Conservation (phyloP, 2,888 invertebrate species). For the Philhelius pedissequus region DNA sequence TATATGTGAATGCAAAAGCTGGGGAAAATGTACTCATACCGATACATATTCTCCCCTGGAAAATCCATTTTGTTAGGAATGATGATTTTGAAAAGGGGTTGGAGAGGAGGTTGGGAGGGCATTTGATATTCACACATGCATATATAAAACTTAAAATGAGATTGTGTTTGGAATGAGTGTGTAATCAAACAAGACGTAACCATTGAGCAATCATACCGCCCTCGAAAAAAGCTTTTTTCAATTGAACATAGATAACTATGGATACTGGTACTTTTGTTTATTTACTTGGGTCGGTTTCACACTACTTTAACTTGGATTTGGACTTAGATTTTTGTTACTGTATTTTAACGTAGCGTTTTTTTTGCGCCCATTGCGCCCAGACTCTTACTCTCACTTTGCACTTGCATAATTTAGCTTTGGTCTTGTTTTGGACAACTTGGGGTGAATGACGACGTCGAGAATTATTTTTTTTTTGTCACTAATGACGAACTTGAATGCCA, state of each 20-base stretch:
- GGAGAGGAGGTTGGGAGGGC: constrained; percentile 67
- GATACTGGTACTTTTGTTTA: neutral
- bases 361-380: constrained; percentile 23
- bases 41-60: constrained; percentile 17
- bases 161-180: constrained; percentile 20
- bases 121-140: too few species aligned
- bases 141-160: neutral
- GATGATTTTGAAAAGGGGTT: constrained; percentile 63
- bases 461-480: neutral
- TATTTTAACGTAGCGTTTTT: neutral
- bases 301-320: constrained; percentile 57
- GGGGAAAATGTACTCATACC: constrained; percentile 19
- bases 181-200: constrained; percentile 14
- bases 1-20: constrained; percentile 18
- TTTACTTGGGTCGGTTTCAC: neutral
- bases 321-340: constrained; percentile 36
- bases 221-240: constrained; percentile 45
- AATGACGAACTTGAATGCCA: neutral
- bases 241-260: neutral
- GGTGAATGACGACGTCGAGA: neutral
- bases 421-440: constrained; percentile 43
- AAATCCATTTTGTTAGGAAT: neutral
- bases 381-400: constrained; percentile 67
- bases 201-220: constrained; percentile 53
- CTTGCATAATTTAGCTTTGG: constrained; percentile 65